phyloP scores from a whole-genome alignment of 2,888 invertebrate species.

The Stenoptilia bipunctidactyla region DNA sequence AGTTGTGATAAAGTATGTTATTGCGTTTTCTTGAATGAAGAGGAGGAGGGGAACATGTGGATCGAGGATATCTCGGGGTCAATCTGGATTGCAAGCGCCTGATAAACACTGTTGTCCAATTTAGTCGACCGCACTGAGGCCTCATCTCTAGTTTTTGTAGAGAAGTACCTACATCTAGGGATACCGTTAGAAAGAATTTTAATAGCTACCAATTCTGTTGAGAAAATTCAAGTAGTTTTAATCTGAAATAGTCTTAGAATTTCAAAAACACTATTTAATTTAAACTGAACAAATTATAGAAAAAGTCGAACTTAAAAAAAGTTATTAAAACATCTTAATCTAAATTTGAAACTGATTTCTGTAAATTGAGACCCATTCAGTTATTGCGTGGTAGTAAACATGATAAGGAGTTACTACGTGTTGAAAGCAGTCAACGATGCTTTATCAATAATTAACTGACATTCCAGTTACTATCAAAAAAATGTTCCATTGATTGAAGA shows the following conservation, averaged over 20 bases:
- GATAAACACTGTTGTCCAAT: constrained; percentile 38
- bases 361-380: constrained; percentile 27
- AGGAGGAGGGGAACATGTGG: constrained; percentile 46
- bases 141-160: too few relatives aligned
- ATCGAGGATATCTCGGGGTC: constrained; percentile 69
- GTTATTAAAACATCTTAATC: not conserved
- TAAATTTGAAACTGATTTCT: too few relatives aligned
- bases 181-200: too few relatives aligned
- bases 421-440: constrained; percentile 31
- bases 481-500: constrained; percentile 6
- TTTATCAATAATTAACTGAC: constrained; percentile 23
- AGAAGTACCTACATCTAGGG: too few relatives aligned
- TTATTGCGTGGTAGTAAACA: constrained; percentile 41
- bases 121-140: too few relatives aligned
- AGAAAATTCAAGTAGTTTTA: too few relatives aligned
- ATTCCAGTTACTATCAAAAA: constrained; percentile 7
- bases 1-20: constrained; percentile 28
- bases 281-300: too few relatives aligned
- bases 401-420: constrained; percentile 40
- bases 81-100: constrained; percentile 67
- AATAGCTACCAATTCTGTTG: too few relatives aligned
- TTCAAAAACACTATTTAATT: too few relatives aligned
- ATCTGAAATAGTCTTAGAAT: too few relatives aligned
- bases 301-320: too few relatives aligned
- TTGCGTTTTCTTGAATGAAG: constrained; percentile 20